These are phyloP conservation scores for Cynodonichthys magdalenae DNA, from an alignment of 2,797 vertebrate genomes.

Conservation along the genomic window DNA sequence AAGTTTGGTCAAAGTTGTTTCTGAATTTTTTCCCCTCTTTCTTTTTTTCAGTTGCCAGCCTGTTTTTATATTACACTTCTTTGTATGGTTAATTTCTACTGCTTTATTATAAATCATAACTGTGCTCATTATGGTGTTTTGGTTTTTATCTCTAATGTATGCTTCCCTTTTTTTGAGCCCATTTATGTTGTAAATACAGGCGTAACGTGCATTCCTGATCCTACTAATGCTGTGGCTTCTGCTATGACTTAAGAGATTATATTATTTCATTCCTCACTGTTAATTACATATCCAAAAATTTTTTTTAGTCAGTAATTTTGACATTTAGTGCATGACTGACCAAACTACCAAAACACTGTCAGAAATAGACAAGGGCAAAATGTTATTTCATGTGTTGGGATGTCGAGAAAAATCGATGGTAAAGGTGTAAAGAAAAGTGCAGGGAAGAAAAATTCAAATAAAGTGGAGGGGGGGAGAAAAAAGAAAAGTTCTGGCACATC, in stretches of 20 bases:
- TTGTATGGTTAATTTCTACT: not conserved
- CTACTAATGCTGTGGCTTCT: not conserved
- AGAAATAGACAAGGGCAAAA: slow-evolving; percentile 46
- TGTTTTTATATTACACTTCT: not conserved
- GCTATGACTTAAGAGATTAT: not conserved
- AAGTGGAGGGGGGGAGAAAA: slow-evolving; percentile 70
- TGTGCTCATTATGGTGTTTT: not conserved
- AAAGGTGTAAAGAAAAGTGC: slow-evolving; percentile 48
- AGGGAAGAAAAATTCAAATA: slow-evolving; percentile 84
- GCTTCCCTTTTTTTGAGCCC: not conserved
- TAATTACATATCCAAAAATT: slow-evolving; percentile 12
- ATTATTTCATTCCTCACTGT: not conserved
- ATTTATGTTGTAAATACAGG: not conserved
- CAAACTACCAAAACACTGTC: slow-evolving; percentile 22
- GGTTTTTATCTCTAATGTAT: not conserved
- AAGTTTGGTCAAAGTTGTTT: too few relatives aligned
- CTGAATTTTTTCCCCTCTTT: not conserved
- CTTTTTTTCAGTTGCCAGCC: not conserved
- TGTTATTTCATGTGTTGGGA: slow-evolving; percentile 45
- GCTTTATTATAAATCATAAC: not conserved
- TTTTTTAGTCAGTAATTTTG: slow-evolving; percentile 27
- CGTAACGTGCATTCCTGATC: not conserved
- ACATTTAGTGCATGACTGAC: slow-evolving; percentile 13
- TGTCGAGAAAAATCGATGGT: slow-evolving; percentile 23
- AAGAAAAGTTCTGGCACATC: slow-evolving; percentile 85